Conservation (phyloP, 2,888 invertebrate genomes). For the Bombylius discolor region DNA sequence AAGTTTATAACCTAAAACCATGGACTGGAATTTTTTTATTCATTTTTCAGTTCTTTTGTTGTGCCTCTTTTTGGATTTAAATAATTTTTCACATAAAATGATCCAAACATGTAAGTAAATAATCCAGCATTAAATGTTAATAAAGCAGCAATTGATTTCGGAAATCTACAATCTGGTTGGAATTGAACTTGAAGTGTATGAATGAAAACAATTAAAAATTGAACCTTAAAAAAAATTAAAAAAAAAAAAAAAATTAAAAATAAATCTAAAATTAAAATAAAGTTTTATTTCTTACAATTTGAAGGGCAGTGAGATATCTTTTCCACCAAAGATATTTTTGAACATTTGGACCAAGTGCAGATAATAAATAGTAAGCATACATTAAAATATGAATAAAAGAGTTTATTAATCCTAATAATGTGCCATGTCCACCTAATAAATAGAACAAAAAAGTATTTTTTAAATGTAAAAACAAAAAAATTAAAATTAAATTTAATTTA, state of each 20-base stretch:
- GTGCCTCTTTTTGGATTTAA: not conserved
- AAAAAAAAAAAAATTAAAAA: not conserved
- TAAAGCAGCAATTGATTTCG: conserved; percentile 53
- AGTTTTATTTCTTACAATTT: conserved; percentile 48
- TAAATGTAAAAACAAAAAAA: not conserved
- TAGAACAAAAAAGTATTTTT: not conserved
- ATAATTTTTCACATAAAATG: conserved; percentile 60
- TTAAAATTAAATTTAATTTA: conserved; percentile 18
- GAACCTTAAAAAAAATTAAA: conserved; percentile 40
- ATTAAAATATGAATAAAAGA: conserved; percentile 82
- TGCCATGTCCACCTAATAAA: conserved; percentile 65
- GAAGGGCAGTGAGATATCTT: conserved; percentile 73
- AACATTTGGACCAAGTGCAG: conserved; percentile 76
- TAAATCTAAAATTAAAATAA: not conserved
- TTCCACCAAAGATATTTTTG: conserved; percentile 94
- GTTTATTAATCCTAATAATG: conserved; percentile 75
- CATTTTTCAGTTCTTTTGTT: too few species aligned
- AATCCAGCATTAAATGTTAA: conserved; percentile 53
- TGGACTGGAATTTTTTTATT: too few species aligned
- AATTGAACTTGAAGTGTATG: conserved; percentile 55
- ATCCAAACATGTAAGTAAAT: conserved; percentile 65
- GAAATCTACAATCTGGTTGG: conserved; percentile 54
- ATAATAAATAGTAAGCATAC: conserved; percentile 81
- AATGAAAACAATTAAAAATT: conserved; percentile 61
- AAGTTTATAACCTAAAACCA: too few species aligned